Percentiles rank a stretch among this genome's conserved stretches.
phyloP scores from a whole-genome alignment of 2,888 invertebrate species.

The Tridacna gigas region DNA sequence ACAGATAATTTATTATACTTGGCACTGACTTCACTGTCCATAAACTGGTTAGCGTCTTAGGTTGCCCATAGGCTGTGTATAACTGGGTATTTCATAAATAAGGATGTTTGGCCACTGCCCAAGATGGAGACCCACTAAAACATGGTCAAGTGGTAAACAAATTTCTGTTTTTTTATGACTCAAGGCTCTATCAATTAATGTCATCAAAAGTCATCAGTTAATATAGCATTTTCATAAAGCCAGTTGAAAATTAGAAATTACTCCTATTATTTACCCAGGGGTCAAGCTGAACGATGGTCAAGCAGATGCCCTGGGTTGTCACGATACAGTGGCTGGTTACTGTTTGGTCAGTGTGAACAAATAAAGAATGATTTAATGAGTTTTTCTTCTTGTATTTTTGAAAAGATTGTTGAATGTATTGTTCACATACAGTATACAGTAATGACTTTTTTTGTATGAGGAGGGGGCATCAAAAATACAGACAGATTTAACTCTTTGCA shows the following conservation, averaged over 20 bases:
- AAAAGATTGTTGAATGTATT: background rate
- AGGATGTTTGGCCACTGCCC: too few species aligned
- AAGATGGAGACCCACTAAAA: too few species aligned
- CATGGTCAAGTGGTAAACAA: background rate
- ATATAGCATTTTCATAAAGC: slow-evolving; percentile 25
- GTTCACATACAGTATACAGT: slow-evolving; percentile 39
- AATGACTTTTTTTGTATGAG: slow-evolving; percentile 48
- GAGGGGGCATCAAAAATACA: background rate
- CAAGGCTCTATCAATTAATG: slow-evolving; percentile 24
- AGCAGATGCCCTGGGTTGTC: slow-evolving; percentile 15
- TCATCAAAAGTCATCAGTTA: slow-evolving; percentile 29
- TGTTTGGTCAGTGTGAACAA: slow-evolving; percentile 40
- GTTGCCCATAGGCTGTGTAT: too few species aligned
- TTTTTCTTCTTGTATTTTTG: slow-evolving; percentile 25
- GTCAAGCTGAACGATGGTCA: slow-evolving; percentile 17
- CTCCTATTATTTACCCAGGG: slow-evolving; percentile 16
- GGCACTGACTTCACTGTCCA: too few species aligned
- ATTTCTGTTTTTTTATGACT: slow-evolving; percentile 7
- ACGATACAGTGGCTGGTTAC: slow-evolving; percentile 21
- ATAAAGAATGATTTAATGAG: slow-evolving; percentile 49
- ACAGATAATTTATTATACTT: too few species aligned
- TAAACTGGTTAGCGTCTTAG: too few species aligned
- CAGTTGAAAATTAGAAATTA: slow-evolving; percentile 20
- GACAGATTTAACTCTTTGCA: background rate
- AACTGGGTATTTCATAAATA: too few species aligned